Conservation (phyloP, 2,113 vertebrate species). For the Erinaceus europaeus region DNA sequence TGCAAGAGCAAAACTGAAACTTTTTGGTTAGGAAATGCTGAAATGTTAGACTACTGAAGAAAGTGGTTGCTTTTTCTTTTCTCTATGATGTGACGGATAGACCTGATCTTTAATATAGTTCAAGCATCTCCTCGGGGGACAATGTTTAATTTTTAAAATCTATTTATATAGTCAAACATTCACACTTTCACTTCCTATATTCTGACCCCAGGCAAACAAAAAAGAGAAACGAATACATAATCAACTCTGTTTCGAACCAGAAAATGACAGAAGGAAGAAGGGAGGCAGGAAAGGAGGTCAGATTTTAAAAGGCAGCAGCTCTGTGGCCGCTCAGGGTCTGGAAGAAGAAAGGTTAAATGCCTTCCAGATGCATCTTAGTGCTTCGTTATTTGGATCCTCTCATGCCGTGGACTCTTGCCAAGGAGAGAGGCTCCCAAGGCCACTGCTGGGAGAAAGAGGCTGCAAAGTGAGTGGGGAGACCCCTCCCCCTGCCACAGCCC, state of each 20-base stretch:
- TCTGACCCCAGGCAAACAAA: conserved; percentile 23
- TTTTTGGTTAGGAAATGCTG: conserved; percentile 6
- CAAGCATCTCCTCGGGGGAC: background rate
- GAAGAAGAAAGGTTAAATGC: background rate
- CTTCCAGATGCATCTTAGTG: background rate
- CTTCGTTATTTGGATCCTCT: background rate
- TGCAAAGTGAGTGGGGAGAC: background rate
- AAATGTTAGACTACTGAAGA: background rate
- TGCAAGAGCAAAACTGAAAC: conserved; percentile 46
- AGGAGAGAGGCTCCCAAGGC: background rate
- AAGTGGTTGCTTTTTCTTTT: conserved; percentile 9
- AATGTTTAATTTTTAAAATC: conserved; percentile 52
- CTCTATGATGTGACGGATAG: background rate
- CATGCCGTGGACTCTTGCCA: background rate
- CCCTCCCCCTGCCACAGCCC: too few relatives aligned
- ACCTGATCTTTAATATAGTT: conserved; percentile 6
- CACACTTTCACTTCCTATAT: conserved; percentile 18
- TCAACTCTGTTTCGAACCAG: conserved; percentile 20
- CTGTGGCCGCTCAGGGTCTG: background rate
- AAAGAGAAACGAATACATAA: background rate
- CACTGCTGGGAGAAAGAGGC: background rate
- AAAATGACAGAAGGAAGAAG: conserved; percentile 16
- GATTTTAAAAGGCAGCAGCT: background rate
- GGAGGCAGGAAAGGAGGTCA: background rate
- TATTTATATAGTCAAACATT: conserved; percentile 31